These are phyloP conservation scores for Agriotes lineatus DNA, from an alignment of 2,888 invertebrate species.

Conservation along the genomic window DNA sequence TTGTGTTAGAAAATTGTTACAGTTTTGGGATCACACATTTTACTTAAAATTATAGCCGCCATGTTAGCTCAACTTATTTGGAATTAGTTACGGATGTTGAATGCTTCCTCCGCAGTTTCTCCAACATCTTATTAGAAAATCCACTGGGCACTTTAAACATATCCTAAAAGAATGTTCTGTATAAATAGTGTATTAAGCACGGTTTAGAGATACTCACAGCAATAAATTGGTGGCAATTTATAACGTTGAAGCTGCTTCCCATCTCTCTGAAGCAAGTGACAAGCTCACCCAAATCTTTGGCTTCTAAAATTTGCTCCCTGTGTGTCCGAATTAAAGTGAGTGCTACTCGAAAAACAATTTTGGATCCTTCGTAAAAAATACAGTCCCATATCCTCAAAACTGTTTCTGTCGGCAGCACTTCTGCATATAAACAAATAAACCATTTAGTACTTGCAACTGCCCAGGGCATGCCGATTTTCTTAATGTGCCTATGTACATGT, in stretches of 20 bases:
- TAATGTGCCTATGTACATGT: slow-evolving; percentile 84
- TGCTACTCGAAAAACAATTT: slow-evolving; percentile 91
- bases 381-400: slow-evolving; percentile 97
- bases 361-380: slow-evolving; percentile 93
- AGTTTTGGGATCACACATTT: slow-evolving; percentile 12
- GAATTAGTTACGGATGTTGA: neutral
- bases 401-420: slow-evolving; percentile 94
- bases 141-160: slow-evolving; percentile 88
- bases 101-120: slow-evolving; percentile 71
- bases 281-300: slow-evolving; percentile 84
- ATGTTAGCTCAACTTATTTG: neutral
- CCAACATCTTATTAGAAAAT: slow-evolving; percentile 76
- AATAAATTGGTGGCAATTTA: slow-evolving; percentile 92
- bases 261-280: slow-evolving; percentile 87
- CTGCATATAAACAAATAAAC: slow-evolving; percentile 95
- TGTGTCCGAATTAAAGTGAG: slow-evolving; percentile 85
- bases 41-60: slow-evolving; percentile 1
- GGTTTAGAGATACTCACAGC: slow-evolving; percentile 76
- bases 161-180: slow-evolving; percentile 76
- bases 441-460: slow-evolving; percentile 94
- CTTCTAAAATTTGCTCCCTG: slow-evolving; percentile 77
- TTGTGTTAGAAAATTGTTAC: neutral
- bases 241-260: slow-evolving; percentile 80
- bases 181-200: no score
- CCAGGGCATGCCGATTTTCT: slow-evolving; percentile 87